Percentiles rank a stretch among this genome's conserved stretches.
These are phyloP conservation scores for Ahaetulla prasina DNA, from an alignment of 2,113 vertebrate genomes.

Conservation along the genomic window DNA sequence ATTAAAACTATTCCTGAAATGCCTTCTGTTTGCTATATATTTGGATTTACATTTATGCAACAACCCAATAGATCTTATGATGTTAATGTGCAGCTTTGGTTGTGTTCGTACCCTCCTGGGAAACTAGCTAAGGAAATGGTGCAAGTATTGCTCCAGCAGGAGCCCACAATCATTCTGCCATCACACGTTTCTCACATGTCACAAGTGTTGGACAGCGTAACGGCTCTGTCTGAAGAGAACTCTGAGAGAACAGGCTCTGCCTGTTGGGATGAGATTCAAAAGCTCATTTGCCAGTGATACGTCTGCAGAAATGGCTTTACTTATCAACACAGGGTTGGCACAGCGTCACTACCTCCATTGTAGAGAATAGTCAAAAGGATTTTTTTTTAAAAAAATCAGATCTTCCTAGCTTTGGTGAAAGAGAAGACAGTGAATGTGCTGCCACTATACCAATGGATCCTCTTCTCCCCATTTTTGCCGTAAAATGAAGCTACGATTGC, in stretches of 20 bases:
- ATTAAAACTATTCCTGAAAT: neutral
- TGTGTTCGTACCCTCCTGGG: neutral
- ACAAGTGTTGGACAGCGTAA: neutral
- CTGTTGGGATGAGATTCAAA: neutral
- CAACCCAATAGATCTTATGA: neutral
- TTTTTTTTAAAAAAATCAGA: neutral
- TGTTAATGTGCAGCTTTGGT: neutral
- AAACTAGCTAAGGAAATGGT: neutral
- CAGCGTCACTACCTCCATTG: neutral
- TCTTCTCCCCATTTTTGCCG: neutral
- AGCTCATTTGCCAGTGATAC: neutral
- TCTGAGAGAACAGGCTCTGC: too few relatives aligned
- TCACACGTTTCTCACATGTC: neutral
- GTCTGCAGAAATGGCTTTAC: neutral
- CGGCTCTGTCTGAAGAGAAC: too few relatives aligned
- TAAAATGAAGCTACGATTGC: neutral
- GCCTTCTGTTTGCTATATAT: neutral
- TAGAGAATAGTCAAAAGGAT: neutral
- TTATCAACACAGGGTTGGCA: neutral
- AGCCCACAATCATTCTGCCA: neutral
- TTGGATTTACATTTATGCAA: neutral
- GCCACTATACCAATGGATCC: too few relatives aligned
- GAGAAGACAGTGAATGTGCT: neutral
- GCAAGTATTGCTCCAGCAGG: neutral
- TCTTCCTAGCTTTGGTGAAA: neutral